Base-by-base conservation (phyloP, 2,888 invertebrate genomes). In the Raillietiella orientalis region DNA sequence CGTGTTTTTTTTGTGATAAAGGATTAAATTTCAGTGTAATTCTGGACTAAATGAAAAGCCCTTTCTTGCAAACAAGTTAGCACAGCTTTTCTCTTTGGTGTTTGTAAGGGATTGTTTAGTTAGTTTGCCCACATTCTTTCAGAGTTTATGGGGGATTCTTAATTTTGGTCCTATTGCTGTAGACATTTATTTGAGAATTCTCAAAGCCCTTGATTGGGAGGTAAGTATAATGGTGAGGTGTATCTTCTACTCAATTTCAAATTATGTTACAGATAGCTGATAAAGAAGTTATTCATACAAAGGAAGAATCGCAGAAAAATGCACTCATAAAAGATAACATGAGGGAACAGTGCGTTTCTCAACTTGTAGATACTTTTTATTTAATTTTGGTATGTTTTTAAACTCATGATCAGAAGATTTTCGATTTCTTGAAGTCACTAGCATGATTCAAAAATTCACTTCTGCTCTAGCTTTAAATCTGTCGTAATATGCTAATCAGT, bases 341-440 rank as follows among this genome's bases (percentile, higher is more conserved):
- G 52, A 40, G 58, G 29, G 53, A 53, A 29, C 42, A 47, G 14
- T 47, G 49, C 39, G 48, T 58, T n/a, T 32, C 40, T 13, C 44
- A 49, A 32, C 36, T 57, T 23, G 54, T 54, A 2, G 48, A 53
- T 30, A 50, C 55, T 11, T 57, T 56, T 56, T 49, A 45, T 30
- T 44, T 49, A 17, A 53, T 57, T 31, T 37, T 56, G 42, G 55
- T 56, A 38, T 41, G 48, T 35, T n/a, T 16, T 35, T 10, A 15
- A 17, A n/a, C n/a, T n/a, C n/a, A n/a, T n/a, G n/a, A n/a, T n/a
- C n/a, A n/a, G n/a, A n/a, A n/a, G n/a, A n/a, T n/a, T n/a, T n/a
- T n/a, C n/a, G n/a, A n/a, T n/a, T n/a, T n/a, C n/a, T n/a, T n/a
- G n/a, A n/a, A n/a, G n/a, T n/a, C n/a, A n/a, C n/a, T n/a, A n/a